These are phyloP conservation scores for Phalanger gymnotis DNA, from an alignment of 2,797 vertebrate genomes.

Conservation along the genomic window DNA sequence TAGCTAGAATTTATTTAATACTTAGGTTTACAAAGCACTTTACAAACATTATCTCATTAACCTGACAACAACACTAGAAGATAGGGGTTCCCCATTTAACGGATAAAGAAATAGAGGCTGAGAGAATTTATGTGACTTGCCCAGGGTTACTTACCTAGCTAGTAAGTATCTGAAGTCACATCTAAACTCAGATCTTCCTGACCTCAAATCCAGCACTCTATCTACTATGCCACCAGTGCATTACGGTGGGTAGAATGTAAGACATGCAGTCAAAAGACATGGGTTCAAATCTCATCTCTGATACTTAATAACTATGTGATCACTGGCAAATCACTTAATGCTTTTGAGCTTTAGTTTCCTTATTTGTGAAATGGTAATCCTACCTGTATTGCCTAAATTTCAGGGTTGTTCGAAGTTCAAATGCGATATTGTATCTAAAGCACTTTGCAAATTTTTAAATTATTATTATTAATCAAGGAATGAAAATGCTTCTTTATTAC, in stretches of 20 bases:
- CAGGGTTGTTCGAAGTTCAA: neutral
- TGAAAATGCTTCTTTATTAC: conserved; percentile 13
- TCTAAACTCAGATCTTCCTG: neutral
- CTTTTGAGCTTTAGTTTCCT: neutral
- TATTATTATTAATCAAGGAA: neutral
- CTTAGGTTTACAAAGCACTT: neutral
- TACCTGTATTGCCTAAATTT: neutral
- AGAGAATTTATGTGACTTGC: neutral
- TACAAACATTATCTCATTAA: neutral
- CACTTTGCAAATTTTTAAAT: neutral
- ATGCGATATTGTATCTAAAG: neutral
- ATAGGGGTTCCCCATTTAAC: neutral
- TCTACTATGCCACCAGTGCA: neutral
- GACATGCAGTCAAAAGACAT: neutral
- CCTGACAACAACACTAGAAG: neutral
- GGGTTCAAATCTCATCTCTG: neutral
- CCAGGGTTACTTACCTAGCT: neutral
- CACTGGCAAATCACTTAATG: neutral
- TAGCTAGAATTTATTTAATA: neutral
- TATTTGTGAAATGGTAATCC: neutral
- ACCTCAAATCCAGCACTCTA: neutral
- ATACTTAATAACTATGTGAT: neutral
- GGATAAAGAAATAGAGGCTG: neutral
- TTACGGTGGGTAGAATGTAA: neutral
- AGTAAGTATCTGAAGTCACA: neutral